Evolutionary conservation across 2,888 invertebrate genomes (phyloP), one percentile per base, ranked within the genome.

Genomic region (Thysanoteuthis rhombus): DNA sequence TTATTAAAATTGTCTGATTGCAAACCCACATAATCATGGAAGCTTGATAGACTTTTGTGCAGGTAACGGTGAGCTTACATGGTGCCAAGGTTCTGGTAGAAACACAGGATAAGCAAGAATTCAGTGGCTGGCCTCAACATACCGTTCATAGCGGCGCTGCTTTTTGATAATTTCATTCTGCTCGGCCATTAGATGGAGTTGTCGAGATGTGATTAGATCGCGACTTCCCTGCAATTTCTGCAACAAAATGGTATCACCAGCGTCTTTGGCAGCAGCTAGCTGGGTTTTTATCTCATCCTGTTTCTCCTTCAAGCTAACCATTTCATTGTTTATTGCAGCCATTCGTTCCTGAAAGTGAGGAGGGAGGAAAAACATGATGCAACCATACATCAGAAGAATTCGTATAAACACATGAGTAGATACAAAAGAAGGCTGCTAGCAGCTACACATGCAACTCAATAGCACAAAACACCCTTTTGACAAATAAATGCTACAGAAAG

Each of bases 311-410:
- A 97, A 96, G 39, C 96, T 95, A 40, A 97, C 96, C 94, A 97
- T 94, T 95, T 97, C 97, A 92, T 97, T 97, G 39, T 97, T 97
- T 93, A 97, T 97, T 94, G 97, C 96, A 93, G 97, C 96, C 94
- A 97, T 96, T 94, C 97, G 96, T 94, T 97, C 97, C 97, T 96
- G 94, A 90, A 94, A 95, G 93, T 52, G 36, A 75, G 58, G 93
- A 91, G 38, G 39, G 75, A 92, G 47, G 91, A 47, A 93, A 40
- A 91, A 91, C 39, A 42, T 47, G 47, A 93, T 93, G 93, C 47
- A 45, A 47, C 39, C 93, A 93, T 58, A 91, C 40, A 91, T 32
- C 32, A 38, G 25, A 40, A 25, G 42, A 91, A 40, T 28, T 91
- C n/a, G 32, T n/a, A 75, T 32, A 75, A 75, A 75, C 75, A 75